Evolutionary conservation across 1,140 invertebrate species (phyloP).

Genomic region (Drosophila sp.): DNA sequence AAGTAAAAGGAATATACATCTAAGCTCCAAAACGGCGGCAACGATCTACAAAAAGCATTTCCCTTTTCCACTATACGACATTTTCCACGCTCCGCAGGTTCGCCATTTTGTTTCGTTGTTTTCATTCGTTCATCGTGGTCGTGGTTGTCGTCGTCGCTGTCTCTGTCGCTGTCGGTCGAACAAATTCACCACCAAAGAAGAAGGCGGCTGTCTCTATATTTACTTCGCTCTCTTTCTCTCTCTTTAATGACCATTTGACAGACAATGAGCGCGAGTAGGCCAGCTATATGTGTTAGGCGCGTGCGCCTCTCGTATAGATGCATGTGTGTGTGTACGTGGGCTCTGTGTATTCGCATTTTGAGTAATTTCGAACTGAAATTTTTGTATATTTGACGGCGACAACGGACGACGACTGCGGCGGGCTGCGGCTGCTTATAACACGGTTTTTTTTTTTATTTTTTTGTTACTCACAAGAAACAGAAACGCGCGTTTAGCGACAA

Average conservation of each 20-base stretch:
- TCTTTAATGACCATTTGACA: neutral
- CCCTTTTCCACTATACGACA: constrained; percentile 6
- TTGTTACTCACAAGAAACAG: constrained; percentile 73
- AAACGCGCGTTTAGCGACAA: constrained; percentile 80
- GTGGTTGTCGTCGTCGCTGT: constrained; percentile 3
- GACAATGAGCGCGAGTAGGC: constrained; percentile 37
- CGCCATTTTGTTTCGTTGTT: constrained; percentile 42
- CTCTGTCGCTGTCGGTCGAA: constrained; percentile 5
- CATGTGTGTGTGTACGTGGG: constrained; percentile 46
- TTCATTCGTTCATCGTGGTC: constrained; percentile 13
- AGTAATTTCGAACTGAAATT: constrained; percentile 77
- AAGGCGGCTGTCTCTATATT: constrained; percentile 11
- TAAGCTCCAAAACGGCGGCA: neutral
- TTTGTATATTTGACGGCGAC: constrained; percentile 83
- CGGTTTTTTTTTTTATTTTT: constrained; percentile 10
- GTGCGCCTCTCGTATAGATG: constrained; percentile 36
- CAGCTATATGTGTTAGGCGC: constrained; percentile 41
- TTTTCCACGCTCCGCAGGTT: constrained; percentile 15
- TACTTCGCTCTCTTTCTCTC: constrained; percentile 13
- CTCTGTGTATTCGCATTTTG: constrained; percentile 73
- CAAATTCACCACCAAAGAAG: constrained; percentile 17
- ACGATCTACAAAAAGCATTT: constrained; percentile 4
- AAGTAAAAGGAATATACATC: neutral
- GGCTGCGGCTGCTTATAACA: constrained; percentile 45
- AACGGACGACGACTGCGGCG: constrained; percentile 66